Evolutionary conservation across 2,888 invertebrate species (phyloP).

Genomic region (Brassicogethes aeneus): DNA sequence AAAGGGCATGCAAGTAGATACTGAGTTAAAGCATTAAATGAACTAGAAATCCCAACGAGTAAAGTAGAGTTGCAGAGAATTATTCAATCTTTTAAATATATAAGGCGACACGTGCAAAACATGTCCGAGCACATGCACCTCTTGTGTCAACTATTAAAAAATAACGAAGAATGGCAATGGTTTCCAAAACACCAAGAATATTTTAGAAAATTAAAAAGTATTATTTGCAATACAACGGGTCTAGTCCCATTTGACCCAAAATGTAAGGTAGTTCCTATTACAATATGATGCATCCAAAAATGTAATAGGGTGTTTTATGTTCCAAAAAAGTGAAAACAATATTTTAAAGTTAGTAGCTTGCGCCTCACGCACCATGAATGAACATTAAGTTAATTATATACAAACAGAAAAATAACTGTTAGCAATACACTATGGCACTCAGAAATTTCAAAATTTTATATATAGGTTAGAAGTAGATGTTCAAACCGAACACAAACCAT

Average conservation of each 20-base stretch:
- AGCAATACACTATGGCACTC: slow-evolving; percentile 12
- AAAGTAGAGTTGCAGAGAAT: slow-evolving; percentile 12
- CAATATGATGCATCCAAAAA: slow-evolving; percentile 16
- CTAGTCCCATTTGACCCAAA: slow-evolving; percentile 14
- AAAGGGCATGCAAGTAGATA: slow-evolving; percentile 7
- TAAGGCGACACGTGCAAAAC: too few relatives aligned
- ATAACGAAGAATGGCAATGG: slow-evolving; percentile 15
- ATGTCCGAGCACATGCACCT: too few relatives aligned
- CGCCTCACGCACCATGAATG: slow-evolving; percentile 12
- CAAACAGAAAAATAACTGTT: slow-evolving; percentile 18
- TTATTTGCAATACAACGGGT: slow-evolving; percentile 13
- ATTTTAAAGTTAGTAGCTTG: slow-evolving; percentile 13
- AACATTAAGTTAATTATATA: slow-evolving; percentile 10
- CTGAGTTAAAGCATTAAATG: slow-evolving; percentile 9
- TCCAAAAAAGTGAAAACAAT: slow-evolving; percentile 12
- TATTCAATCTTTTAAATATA: slow-evolving; percentile 11
- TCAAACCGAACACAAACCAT: slow-evolving; percentile 16
- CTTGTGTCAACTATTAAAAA: slow-evolving; percentile 16
- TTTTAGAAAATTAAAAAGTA: slow-evolving; percentile 14
- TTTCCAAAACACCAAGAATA: slow-evolving; percentile 11
- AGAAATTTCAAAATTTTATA: slow-evolving; percentile 18
- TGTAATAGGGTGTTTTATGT: slow-evolving; percentile 16
- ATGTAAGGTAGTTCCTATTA: slow-evolving; percentile 12
- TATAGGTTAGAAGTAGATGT: slow-evolving; percentile 13
- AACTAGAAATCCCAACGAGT: slow-evolving; percentile 9